Base-by-base conservation (phyloP, 2,888 invertebrate genomes). In the Meteorus colon region DNA sequence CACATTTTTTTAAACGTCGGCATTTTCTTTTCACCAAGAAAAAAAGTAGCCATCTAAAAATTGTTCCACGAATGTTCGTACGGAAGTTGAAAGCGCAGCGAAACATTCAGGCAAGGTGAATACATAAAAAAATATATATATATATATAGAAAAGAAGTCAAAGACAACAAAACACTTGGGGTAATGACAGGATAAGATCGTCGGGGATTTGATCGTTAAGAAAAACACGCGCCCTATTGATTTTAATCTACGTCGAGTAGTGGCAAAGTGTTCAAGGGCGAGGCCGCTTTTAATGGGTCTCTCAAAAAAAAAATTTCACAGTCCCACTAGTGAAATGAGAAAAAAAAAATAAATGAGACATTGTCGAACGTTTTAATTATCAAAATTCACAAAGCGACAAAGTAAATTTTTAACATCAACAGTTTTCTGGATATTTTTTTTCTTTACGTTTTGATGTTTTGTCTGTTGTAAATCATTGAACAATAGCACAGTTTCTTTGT, bases 401-500 rank as follows among this genome's bases (percentile, higher is more conserved):
- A 65, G 67, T 60, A 60, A 24, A 60, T 48, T 48, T 48, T 16
- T 48, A 6, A 48, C 48, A n/a, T 24, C 24, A 48, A 16, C 19
- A 19, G 19, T 19, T 14, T 3, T 48, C 16, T 48, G 4, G 3
- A n/a, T 48, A 3, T 48, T 48, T 48, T 55, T 19, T 55, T 8
- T 55, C 24, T 55, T 55, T 55, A 6, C 34, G 16, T 24, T 37
- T 24, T 31, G 34, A 65, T 75, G 41, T 71, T 55, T 71, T 66
- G 48, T 66, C 65, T 71, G 24, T 65, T 48, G 55, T 75, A 75
- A 75, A 75, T 75, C 75, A 75, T 66, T 66, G 75, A 75, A 75
- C 75, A 75, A 75, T 75, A 71, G 70, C 27, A 51, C 65, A 71
- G 70, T 24, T 45, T 59, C 66, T 75, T 71, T 75, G 31, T 67